These are phyloP conservation scores for Pyrocoelia pectoralis DNA, from an alignment of 2,888 invertebrate species.

Conservation along the genomic window DNA sequence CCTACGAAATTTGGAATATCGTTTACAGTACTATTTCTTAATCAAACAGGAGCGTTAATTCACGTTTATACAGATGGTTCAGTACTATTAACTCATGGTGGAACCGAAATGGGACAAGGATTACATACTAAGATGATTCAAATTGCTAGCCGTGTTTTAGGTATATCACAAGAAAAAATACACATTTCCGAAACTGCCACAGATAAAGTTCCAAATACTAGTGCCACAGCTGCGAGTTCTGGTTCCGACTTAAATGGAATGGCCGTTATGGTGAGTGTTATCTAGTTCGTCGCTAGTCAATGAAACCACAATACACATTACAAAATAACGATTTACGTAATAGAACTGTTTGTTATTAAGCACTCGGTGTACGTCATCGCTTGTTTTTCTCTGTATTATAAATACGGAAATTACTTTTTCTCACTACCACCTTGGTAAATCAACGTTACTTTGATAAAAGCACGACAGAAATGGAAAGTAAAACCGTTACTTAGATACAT, in stretches of 20 bases:
- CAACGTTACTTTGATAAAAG: no score
- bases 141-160: constrained; percentile 79
- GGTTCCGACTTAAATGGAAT: constrained; percentile 92
- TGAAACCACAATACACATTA: neutral
- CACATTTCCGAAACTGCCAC: constrained; percentile 85
- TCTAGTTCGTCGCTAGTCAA: neutral
- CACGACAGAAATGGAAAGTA: no score
- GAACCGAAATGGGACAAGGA: constrained; percentile 98
- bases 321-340: no score
- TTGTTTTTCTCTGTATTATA: no score
- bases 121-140: constrained; percentile 96
- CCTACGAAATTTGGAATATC: constrained; percentile 89
- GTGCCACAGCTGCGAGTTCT: constrained; percentile 88
- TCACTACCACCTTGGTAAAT: no score
- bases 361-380: no score
- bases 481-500: no score
- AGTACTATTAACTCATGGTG: constrained; percentile 87
- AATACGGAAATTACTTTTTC: no score
- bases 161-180: constrained; percentile 74
- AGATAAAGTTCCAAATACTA: constrained; percentile 91
- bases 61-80: constrained; percentile 90
- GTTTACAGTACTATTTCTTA: constrained; percentile 77
- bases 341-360: no score
- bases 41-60: constrained; percentile 88
- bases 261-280: constrained; percentile 73